Base-by-base conservation (phyloP, 2,113 vertebrate genomes). In the Reinhardtius hippoglossoides region DNA sequence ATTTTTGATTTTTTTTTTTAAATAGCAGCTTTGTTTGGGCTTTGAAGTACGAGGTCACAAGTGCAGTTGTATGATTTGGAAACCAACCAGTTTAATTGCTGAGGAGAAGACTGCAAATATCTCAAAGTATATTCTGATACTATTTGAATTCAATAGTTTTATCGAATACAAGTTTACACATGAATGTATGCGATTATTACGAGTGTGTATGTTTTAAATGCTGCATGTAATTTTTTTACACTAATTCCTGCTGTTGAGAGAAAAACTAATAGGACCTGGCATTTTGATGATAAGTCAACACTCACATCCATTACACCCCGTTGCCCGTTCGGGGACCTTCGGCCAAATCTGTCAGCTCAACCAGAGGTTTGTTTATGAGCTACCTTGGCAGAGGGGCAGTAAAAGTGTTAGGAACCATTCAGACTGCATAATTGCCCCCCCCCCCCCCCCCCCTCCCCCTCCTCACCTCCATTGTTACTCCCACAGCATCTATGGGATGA, bases 341-440 rank as follows among this genome's bases (percentile, higher is more conserved):
- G 71, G 85, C 82, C 81, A 87, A 85, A 83, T 76, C 68, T 85
- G 65, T 80, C 78, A 84, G 71, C 81, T 67, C 16, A 46, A 71
- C 56, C 75, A 83, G 64, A 81, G 87, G 74, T 62, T 71, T 6
- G 5, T 91, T 93, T 90, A 91, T 76, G 75, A 87, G 86, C 68
- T 67, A 67, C 74, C 24, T 82, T 71, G 78, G 87, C 80, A 85
- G 69, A 71, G 82, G 44, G 61, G 75, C 76, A 81, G 58, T 90
- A 79, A 88, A 89, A 86, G 78, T 82, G 61, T 84, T 81, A 81
- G 71, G 75, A 81, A 78, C 74, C 82, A 73, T 76, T 84, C 80
- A 86, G 81, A 37, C 59, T 62, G 76, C 42, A 52, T 86, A 85
- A 93, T 81, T 81, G 57, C 9, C 48, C 81, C 40, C 81, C 5